Evolutionary conservation across 2,888 invertebrate species (phyloP).

Genomic region (Chrysotoxum bicinctum): DNA sequence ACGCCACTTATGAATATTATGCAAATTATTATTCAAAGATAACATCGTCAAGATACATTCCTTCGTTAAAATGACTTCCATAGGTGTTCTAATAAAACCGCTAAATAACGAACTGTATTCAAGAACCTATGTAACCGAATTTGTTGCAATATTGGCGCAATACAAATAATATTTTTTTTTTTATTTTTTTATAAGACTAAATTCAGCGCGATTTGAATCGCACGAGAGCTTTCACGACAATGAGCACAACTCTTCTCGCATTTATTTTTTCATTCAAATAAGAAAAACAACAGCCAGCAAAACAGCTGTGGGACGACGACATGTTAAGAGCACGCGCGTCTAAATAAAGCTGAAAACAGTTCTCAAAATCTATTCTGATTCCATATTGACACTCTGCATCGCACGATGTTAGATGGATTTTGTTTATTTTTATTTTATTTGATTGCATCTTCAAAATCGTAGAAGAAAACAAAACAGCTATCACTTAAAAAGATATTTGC

Average conservation of each 20-base stretch:
- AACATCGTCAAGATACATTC: neutral
- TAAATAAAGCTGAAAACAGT: slow-evolving; percentile 2
- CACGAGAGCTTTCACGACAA: slow-evolving; percentile 61
- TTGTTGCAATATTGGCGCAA: neutral
- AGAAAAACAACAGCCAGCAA: neutral
- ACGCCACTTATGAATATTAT: neutral
- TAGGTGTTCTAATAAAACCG: neutral
- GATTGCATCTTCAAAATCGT: too few relatives aligned
- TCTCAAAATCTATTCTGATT: neutral
- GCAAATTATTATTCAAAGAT: neutral
- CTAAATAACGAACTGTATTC: neutral
- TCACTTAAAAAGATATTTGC: too few relatives aligned
- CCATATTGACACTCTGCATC: neutral
- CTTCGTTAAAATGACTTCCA: neutral
- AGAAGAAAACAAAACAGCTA: too few relatives aligned
- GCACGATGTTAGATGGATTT: neutral
- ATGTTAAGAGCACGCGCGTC: neutral
- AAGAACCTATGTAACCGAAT: neutral
- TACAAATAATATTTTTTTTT: neutral
- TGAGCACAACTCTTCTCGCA: slow-evolving; percentile 31
- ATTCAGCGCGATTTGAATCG: slow-evolving; percentile 42
- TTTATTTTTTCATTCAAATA: slow-evolving; percentile 35
- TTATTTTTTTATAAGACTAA: neutral
- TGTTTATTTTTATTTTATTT: too few relatives aligned
- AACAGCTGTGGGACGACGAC: slow-evolving; percentile 16